phyloP scores from a whole-genome alignment of 2,888 invertebrate genomes.

The Eudemis profundana region DNA sequence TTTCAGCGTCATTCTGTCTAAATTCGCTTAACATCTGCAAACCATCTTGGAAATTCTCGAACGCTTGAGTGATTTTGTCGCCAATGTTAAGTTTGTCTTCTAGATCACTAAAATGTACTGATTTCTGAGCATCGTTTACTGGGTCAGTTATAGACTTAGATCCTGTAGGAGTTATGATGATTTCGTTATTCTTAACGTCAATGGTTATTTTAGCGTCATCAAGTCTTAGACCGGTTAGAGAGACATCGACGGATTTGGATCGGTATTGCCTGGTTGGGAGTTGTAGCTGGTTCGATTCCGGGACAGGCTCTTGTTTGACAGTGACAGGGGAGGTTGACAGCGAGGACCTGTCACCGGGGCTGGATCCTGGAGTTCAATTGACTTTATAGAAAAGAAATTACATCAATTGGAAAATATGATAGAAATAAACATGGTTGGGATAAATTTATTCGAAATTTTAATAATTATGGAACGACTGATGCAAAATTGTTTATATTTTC shows the following conservation, averaged over 20 bases:
- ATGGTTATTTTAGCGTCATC: conserved; percentile 77
- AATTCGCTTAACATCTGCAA: conserved; percentile 68
- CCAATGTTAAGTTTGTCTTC: conserved; percentile 74
- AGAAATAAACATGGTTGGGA: no score
- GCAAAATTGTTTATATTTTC: no score
- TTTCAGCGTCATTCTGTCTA: conserved; percentile 56
- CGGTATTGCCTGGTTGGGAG: conserved; percentile 77
- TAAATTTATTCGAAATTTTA: no score
- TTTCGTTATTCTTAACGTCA: conserved; percentile 76
- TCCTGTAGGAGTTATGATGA: conserved; percentile 75
- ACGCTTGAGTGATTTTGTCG: conserved; percentile 68
- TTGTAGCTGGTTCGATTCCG: conserved; percentile 71
- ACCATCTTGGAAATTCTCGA: conserved; percentile 75
- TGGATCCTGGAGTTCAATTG: conserved; percentile 73
- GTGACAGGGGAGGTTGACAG: conserved; percentile 74
- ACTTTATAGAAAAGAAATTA: conserved; percentile 52
- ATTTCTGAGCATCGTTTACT: conserved; percentile 49
- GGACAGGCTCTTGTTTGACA: conserved; percentile 63
- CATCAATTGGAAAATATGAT: conserved; percentile 9
- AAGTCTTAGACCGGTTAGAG: conserved; percentile 68
- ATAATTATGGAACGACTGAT: no score
- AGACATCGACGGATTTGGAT: conserved; percentile 85
- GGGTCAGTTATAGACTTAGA: conserved; percentile 62
- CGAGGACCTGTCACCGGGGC: conserved; percentile 77
- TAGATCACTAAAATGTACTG: conserved; percentile 62